Evolutionary conservation across 2,113 vertebrate genomes (phyloP), one percentile per base, ranked within the genome.

Genomic region (Heteronetta atricapilla): DNA sequence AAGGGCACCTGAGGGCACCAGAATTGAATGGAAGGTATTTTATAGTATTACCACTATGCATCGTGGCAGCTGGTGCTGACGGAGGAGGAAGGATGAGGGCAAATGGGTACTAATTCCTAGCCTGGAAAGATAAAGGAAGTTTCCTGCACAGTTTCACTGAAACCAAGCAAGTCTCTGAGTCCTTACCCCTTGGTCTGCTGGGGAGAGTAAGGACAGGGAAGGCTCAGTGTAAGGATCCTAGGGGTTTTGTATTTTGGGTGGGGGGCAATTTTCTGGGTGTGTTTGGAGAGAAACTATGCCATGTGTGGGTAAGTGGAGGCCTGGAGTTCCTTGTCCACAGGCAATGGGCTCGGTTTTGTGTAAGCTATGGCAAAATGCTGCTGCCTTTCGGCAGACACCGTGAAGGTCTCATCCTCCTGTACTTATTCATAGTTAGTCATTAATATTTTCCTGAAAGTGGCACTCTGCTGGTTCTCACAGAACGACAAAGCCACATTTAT

Each of bases 1-100:
- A 78, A 92, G 94, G 92, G 95, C 93, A 97, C 96, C 96, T 96
- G 96, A 97, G 95, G 94, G 91, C 84, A 91, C 36, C 63, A 78
- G 88, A 63, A 90, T 67, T 4, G 6, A 82, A 68, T 2, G 0
- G 79, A 72, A 89, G 73, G 70, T 87, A 56, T 82, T 90, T 95
- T 93, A 89, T 82, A 79, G 86, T 94, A 52, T 52, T 52, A 52
- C 66, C 88, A 92, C 38, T 88, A 76, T 0, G 0, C 25, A 29
- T 18, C 44, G 74, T 69, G 88, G 92, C 88, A 95, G 86, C 66
- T 55, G 88, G 78, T 44, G 59, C 40, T 92, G 64, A 42, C 3
- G 1, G 42, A 91, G 80, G 34, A 53, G 23, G 53, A 81, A 66
- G n/a, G 52, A 90, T 52, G 46, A 84, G 44, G 52, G 75, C 84